Base-by-base conservation (phyloP, 2,113 vertebrate species). In the Actenoides lindsayi region DNA sequence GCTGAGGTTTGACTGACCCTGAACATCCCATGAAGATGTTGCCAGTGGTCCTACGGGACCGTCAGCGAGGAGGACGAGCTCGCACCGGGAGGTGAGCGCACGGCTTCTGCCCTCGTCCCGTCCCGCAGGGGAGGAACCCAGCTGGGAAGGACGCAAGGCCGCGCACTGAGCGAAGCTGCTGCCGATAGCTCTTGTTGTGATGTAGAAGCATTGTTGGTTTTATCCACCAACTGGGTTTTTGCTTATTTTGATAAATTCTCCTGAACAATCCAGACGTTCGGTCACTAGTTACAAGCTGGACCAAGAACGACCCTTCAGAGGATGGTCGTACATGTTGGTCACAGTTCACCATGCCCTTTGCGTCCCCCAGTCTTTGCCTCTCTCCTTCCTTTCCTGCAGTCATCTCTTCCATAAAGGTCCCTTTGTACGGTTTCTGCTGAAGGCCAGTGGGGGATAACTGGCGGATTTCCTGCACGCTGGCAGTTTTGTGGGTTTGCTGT, bases 341-440 rank as follows among this genome's bases (percentile, higher is more conserved):
- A 1, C 28, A 31, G 42, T 62, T 90, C 73, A 48, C 53, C 33
- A 17, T 1, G 1, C 65, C 16, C 0, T 59, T 92, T 13, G 0
- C 86, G 92, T 83, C 79, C 85, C 83, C 48, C 1, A 1, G 42
- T 64, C 44, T 67, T 86, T 0, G 0, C 73, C 86, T 78, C 56
- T 51, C 71, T 89, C 68, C 33, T 20, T 78, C 76, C 76, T 81
- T 64, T 79, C 68, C 86, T 75, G 65, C 15, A 2, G 46, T 60
- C 90, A 83, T 75, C 88, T 89, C 77, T 25, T n/a, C 65, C 77
- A 87, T 89, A 87, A 87, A 84, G 83, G 75, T 93, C 69, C 90
- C 57, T 95, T 96, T 93, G 69, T 84, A 77, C 4, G 3, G 67
- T 53, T 73, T 60, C 56, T 89, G 77, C 57, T 82, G 17, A 41